Conservation (phyloP, 2,113 vertebrate genomes). For the Pongo pygmaeus region DNA sequence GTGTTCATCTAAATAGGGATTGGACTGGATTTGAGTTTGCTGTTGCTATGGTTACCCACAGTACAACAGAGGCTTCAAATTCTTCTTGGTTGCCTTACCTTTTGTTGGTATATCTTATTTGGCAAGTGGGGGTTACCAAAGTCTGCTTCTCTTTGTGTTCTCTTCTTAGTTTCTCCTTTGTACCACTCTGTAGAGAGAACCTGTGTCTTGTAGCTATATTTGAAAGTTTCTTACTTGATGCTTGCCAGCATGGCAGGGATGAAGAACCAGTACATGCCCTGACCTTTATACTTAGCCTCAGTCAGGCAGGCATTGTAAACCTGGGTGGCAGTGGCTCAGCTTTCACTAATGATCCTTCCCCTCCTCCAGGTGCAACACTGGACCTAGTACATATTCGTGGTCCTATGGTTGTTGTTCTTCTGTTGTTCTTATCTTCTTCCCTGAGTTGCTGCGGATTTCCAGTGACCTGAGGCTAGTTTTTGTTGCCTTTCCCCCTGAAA, state of each 20-base stretch:
- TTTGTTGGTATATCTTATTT: not conserved
- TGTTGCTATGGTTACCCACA: not conserved
- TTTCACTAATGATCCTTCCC: not conserved
- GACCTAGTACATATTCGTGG: not conserved
- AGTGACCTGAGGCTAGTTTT: not conserved
- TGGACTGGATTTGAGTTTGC: not conserved
- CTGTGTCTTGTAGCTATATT: not conserved
- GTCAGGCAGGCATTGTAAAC: too few relatives aligned
- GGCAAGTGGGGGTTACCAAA: not conserved
- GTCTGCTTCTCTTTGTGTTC: not conserved
- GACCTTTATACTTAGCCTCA: not conserved
- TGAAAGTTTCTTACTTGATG: not conserved
- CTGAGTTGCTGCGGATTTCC: not conserved
- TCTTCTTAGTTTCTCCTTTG: not conserved
- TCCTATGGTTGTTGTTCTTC: not conserved
- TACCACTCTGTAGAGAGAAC: not conserved
- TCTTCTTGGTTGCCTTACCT: not conserved
- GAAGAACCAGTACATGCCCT: fast-evolving
- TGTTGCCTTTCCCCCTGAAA: not conserved
- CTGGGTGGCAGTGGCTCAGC: fast-evolving
- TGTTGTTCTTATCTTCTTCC: not conserved
- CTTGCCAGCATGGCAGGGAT: not conserved
- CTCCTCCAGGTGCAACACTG: not conserved
- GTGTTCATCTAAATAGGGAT: not conserved
- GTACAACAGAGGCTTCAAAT: not conserved